Evolutionary conservation across 2,113 vertebrate species (phyloP).

Genomic region (Benthochromis sp.): DNA sequence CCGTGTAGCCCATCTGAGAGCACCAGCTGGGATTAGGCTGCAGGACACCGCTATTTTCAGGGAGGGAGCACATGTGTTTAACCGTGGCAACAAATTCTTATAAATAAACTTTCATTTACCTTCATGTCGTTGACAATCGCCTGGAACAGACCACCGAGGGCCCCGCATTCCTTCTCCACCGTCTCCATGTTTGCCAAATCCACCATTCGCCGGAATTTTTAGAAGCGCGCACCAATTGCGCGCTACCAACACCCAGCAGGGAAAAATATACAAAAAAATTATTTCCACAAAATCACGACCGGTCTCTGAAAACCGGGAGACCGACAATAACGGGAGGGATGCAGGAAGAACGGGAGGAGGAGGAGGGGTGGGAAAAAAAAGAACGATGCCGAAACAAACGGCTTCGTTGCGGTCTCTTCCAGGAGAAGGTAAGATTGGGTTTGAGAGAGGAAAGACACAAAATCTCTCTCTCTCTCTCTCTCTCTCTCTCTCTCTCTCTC

Average conservation of each 20-base stretch:
- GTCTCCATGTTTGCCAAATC: constrained; percentile 69
- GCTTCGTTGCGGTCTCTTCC: constrained; percentile 19
- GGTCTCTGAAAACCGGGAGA: background rate
- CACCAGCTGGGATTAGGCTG: background rate
- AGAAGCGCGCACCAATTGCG: constrained; percentile 49
- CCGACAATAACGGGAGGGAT: background rate
- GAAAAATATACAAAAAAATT: background rate
- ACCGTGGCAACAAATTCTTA: background rate
- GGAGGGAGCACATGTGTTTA: background rate
- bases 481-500: background rate
- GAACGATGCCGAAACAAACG: constrained; percentile 41
- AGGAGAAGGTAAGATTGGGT: constrained; percentile 11
- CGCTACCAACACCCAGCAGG: constrained; percentile 49
- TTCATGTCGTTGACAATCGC: constrained; percentile 73
- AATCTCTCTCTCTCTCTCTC: background rate
- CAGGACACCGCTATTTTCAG: background rate
- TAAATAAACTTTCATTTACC: constrained; percentile 44
- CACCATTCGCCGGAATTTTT: constrained; percentile 61
- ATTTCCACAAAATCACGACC: constrained; percentile 36
- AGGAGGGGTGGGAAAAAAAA: background rate
- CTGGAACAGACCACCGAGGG: constrained; percentile 66
- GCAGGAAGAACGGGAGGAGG: background rate
- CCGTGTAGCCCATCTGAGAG: background rate
- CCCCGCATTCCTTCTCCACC: constrained; percentile 69
- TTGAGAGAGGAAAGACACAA: constrained; percentile 6